A percentile compares a stretch with the other conserved stretches of the same genome.
phyloP scores from a whole-genome alignment of 2,113 vertebrate species.

The Zosterops lateralis region DNA sequence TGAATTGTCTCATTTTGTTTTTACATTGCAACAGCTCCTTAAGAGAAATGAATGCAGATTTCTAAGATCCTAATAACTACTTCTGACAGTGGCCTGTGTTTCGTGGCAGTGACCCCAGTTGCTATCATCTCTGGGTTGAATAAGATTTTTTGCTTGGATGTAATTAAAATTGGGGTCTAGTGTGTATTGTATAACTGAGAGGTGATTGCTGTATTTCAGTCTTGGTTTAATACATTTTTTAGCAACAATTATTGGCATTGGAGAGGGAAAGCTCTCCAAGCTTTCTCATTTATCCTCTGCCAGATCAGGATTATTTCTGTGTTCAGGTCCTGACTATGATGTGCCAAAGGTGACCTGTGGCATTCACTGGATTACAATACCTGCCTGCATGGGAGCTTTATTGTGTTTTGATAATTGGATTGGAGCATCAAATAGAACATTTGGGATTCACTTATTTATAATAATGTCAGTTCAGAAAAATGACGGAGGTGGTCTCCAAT shows the following conservation, averaged over 20 bases:
- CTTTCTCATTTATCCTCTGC: not conserved
- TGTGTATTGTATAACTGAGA: not conserved
- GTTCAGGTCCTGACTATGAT: not conserved
- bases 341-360: conserved; percentile 39
- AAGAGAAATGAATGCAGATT: not conserved
- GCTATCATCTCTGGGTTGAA: not conserved
- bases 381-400: not conserved
- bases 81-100: not conserved
- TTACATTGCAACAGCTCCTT: not conserved
- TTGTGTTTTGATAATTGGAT: not conserved
- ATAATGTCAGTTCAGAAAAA: not conserved
- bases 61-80: not conserved
- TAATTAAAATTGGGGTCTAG: not conserved
- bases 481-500: not conserved
- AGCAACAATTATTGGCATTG: not conserved
- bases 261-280: not conserved
- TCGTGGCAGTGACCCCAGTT: not conserved
- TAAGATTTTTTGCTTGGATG: not conserved
- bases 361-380: not conserved
- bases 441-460: not conserved
- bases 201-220: not conserved
- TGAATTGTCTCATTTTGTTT: conserved; percentile 15
- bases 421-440: not conserved
- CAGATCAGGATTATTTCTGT: not conserved
- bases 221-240: conserved; percentile 1